These are phyloP conservation scores for Micrastur ruficollis DNA, from an alignment of 2,797 vertebrate species.

Conservation along the genomic window DNA sequence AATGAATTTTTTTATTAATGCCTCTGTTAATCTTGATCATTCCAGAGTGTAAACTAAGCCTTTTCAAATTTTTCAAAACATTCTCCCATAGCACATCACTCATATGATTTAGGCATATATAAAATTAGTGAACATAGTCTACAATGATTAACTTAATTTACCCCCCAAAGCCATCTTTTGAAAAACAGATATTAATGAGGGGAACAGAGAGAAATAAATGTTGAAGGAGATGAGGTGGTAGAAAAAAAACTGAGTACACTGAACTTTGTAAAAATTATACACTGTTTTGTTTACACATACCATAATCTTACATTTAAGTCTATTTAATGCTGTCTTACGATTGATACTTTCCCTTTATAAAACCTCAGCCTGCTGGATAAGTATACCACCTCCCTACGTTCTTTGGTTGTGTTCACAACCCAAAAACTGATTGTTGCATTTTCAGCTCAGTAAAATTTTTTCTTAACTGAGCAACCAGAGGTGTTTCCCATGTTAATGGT, in stretches of 20 bases:
- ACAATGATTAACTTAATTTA: neutral
- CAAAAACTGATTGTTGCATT: neutral
- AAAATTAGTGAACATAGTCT: neutral
- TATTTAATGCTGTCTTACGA: constrained; percentile 1
- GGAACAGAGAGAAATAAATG: neutral
- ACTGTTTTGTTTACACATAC: neutral
- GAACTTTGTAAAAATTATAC: neutral
- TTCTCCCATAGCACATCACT: neutral
- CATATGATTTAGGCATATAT: neutral
- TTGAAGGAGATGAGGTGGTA: neutral
- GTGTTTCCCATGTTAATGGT: neutral
- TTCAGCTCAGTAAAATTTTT: neutral
- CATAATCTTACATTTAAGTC: neutral
- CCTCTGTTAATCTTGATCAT: neutral
- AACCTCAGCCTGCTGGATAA: neutral
- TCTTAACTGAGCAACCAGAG: neutral
- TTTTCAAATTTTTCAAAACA: neutral
- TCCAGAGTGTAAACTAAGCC: neutral
- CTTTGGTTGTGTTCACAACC: neutral
- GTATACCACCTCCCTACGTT: neutral
- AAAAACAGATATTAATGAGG: neutral
- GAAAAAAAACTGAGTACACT: neutral
- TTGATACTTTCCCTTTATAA: neutral
- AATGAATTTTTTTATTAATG: neutral
- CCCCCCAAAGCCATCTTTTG: neutral